phyloP scores from a whole-genome alignment of 92 coral and sea anemone genomes.

The Porites evermanni region DNA sequence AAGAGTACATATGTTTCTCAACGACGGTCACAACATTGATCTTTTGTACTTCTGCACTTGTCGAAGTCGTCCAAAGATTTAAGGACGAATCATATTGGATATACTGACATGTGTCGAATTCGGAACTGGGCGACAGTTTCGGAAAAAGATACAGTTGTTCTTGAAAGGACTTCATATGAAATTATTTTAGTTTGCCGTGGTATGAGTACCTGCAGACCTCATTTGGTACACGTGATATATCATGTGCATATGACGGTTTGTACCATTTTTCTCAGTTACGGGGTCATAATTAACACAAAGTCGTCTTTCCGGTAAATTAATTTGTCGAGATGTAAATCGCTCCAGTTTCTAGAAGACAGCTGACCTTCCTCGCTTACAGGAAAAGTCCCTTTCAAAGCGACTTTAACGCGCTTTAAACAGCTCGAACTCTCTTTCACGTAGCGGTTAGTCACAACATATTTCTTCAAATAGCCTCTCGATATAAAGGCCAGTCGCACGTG shows the following conservation, averaged over 20 bases:
- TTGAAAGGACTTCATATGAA: too few relatives aligned
- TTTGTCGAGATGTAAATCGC: neutral
- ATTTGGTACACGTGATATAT: too few relatives aligned
- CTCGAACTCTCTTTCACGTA: neutral
- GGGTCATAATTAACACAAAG: neutral
- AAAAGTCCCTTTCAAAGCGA: neutral
- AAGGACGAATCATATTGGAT: too few relatives aligned
- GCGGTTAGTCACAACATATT: neutral
- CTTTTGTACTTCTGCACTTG: too few relatives aligned
- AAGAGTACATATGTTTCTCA: too few relatives aligned
- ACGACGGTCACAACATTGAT: too few relatives aligned
- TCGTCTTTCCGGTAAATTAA: neutral
- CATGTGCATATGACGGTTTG: neutral
- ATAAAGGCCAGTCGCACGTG: neutral
- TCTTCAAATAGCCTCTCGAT: neutral
- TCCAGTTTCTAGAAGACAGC: neutral
- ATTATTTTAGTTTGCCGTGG: too few relatives aligned
- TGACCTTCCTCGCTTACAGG: neutral
- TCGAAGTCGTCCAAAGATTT: too few relatives aligned
- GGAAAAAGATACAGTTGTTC: too few relatives aligned
- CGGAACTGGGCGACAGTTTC: too few relatives aligned
- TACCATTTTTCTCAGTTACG: neutral
- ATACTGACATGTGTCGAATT: too few relatives aligned
- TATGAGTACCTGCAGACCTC: too few relatives aligned
- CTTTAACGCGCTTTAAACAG: neutral